Percentiles rank a stretch among this genome's conserved stretches.
Conservation (phyloP, 2,113 vertebrate genomes). For the Indicator maculatus region DNA sequence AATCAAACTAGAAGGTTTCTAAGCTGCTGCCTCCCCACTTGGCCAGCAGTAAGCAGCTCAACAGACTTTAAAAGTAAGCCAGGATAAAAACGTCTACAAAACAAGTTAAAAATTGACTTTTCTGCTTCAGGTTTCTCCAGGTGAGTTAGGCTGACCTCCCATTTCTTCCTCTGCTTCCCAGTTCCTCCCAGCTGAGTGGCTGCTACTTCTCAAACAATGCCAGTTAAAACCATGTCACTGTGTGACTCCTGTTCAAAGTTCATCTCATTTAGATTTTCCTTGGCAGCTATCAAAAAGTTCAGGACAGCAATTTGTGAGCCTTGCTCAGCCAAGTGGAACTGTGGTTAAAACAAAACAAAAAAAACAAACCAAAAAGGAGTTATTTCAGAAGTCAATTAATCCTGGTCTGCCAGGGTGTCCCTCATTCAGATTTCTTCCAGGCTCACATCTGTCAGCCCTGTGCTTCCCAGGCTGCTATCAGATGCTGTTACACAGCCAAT, state of each 20-base stretch:
- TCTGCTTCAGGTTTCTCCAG: background rate
- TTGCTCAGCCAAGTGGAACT: slow-evolving; percentile 77
- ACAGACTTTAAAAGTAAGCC: background rate
- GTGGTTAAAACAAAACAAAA: slow-evolving; percentile 26
- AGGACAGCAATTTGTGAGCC: slow-evolving; percentile 82
- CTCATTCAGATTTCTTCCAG: background rate
- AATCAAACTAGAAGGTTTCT: background rate
- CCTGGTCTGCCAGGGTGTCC: slow-evolving; percentile 56
- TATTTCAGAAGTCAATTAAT: slow-evolving; percentile 83
- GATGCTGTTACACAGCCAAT: slow-evolving; percentile 46
- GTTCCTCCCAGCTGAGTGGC: background rate
- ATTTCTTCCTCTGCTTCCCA: background rate
- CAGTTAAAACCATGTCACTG: slow-evolving; percentile 72
- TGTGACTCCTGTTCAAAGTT: slow-evolving; percentile 67
- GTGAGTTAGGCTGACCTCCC: background rate
- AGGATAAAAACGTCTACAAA: background rate
- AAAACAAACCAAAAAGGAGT: background rate
- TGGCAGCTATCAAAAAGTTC: slow-evolving; percentile 81
- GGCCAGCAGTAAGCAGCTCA: background rate
- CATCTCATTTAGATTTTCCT: slow-evolving; percentile 81
- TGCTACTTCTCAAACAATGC: slow-evolving; percentile 56
- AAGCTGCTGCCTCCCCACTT: background rate
- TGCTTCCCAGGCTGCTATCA: slow-evolving; percentile 59
- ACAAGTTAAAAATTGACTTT: background rate
- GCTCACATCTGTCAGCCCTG: slow-evolving; percentile 72